Base-by-base conservation (phyloP, 2,113 vertebrate genomes). In the Muscicapa adusta region DNA sequence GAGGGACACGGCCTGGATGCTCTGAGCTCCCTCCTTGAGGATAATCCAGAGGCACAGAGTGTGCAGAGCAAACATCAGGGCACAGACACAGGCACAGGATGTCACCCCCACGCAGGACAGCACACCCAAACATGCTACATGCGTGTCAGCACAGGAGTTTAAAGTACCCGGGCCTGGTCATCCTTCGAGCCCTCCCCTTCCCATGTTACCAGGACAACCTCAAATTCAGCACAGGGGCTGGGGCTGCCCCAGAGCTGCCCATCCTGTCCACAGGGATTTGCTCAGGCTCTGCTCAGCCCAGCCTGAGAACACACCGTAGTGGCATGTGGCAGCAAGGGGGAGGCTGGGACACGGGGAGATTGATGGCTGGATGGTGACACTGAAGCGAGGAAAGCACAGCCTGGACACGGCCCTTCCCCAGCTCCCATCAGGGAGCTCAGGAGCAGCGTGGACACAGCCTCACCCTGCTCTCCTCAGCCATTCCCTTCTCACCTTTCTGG, bases 41-140 rank as follows among this genome's bases (percentile, higher is more conserved):
- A 10, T 2, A 8, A 43, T 28, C 9, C 3, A 7, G 53, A 88
- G 23, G 31, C n/a, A 61, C 51, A 15, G 47, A 0, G 0, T 28
- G 60, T 48, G 72, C 57, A 68, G 38, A 62, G 13, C 31, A 31
- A 57, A 33, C 11, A 12, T 7, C 43, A 14, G 80, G 51, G 38
- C 13, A 89, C 87, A 43, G 3, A 34, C 51, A 25, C 19, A n/a
- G 66, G 65, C 6, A 9, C 18, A 26, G 70, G 45, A 40, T 47
- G 58, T 22, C 28, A 16, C 24, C 56, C 48, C 79, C 74, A 34
- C 8, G 40, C 36, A 23, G 18, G 65, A 57, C 51, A 54, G 33
- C 36, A 14, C 65, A 47, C 19, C 72, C 74, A 28, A 19, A 22
- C 31, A 9, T 2, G 63, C 67, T 73, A 34, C 86, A 29, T 0